Evolutionary conservation across 2,888 invertebrate genomes (phyloP), one percentile per base, ranked within the genome.

Genomic region (Nomada flava): DNA sequence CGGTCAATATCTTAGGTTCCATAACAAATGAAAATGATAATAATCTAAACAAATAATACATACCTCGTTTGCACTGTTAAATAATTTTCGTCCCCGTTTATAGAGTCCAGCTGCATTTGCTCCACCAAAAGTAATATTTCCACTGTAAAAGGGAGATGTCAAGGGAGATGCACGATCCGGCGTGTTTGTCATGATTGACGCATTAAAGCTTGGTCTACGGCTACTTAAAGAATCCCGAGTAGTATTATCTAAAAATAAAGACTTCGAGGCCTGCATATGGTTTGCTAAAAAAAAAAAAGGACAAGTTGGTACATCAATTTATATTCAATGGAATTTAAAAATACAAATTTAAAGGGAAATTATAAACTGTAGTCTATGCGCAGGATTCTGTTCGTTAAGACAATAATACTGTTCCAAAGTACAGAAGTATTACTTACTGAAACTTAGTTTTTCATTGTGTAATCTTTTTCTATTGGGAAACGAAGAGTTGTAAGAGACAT

Each of bases 111-210:
- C 90, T n/a, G 93, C 91, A 83, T 93, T 94, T 18, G 97, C 96
- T 57, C 97, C 97, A 2, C 97, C 97, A 92, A 96, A 97, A 84
- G 95, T 96, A 1, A 97, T 97, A 82, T 95, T 95, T 36, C 97
- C 97, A 83, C 95, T 95, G 91, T 97, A 97, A 92, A 97, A 97
- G 18, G 97, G 96, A 2, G 97, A 97, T 65, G 94, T 94, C 15
- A 93, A 81, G 0, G 90, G 87, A 29, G 94, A 91, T 65, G 94
- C 93, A 82, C 94, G 94, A 80, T 94, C 94, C 55, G 94, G 90
- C 55, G 94, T 88, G 52, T 94, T 95, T 78, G 92, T 93, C 88
- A 95, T 94, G 59, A 95, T 90, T 26, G 94, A 94, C 5, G 94
- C 93, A 86, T 95, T 94, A 88, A 95, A 95, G 53, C 94, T 93